phyloP scores from a whole-genome alignment of 2,797 vertebrate species.

The Sebastes trivittatus region DNA sequence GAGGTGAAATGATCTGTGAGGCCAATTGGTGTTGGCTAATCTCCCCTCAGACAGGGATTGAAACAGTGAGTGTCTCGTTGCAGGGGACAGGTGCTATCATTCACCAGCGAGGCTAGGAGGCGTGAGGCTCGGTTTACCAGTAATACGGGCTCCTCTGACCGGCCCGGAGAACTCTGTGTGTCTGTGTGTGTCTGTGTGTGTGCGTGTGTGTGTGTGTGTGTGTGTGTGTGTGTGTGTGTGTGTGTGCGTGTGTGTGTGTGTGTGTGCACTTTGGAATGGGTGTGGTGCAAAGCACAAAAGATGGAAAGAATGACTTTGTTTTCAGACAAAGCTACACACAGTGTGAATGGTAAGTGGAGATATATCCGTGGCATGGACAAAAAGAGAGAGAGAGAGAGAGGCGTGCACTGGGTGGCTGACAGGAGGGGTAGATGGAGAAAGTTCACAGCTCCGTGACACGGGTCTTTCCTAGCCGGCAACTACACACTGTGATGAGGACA shows the following conservation, averaged over 20 bases:
- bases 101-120: constrained; percentile 68
- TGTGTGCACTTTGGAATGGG: constrained; percentile 20
- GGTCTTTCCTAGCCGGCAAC: constrained; percentile 64
- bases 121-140: constrained; percentile 71
- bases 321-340: constrained; percentile 14
- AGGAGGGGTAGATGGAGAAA: constrained; percentile 38
- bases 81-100: constrained; percentile 81
- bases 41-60: constrained; percentile 75
- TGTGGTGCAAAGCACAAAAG: constrained; percentile 39
- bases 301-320: constrained; percentile 47
- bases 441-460: constrained; percentile 65
- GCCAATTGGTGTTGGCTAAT: constrained; percentile 77
- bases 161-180: constrained; percentile 6
- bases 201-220: constrained; percentile 5
- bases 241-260: constrained; percentile 1
- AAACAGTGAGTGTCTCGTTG: constrained; percentile 80
- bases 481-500: constrained; percentile 73
- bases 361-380: constrained; percentile 34
- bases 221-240: constrained; percentile 18
- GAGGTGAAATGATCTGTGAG: constrained; percentile 77
- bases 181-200: neutral
- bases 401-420: constrained; percentile 28
- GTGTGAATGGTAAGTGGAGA: constrained; percentile 41
- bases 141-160: constrained; percentile 48
- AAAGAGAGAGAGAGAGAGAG: constrained; percentile 13